phyloP scores from a whole-genome alignment of 2,888 invertebrate species.

The Erebia aethiops region DNA sequence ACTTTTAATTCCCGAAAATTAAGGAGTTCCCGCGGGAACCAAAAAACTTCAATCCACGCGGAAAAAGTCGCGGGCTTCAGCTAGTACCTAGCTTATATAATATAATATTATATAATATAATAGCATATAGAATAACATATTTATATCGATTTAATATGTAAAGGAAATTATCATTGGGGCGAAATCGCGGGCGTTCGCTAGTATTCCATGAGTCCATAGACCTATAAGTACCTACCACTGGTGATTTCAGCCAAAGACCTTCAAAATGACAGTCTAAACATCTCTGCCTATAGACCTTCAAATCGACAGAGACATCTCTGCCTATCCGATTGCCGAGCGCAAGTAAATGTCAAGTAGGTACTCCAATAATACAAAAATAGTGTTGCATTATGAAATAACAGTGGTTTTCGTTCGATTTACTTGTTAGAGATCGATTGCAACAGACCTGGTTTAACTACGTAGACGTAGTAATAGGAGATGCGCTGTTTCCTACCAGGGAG shows the following conservation, averaged over 20 bases:
- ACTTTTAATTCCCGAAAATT: too few relatives aligned
- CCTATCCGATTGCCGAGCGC: background rate
- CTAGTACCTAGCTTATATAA: too few relatives aligned
- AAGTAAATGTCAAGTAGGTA: conserved; percentile 14
- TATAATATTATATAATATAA: too few relatives aligned
- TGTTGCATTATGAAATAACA: conserved; percentile 8
- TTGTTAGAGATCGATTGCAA: conserved; percentile 7
- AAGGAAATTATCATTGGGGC: too few relatives aligned
- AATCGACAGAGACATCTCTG: background rate
- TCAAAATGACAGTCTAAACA: background rate
- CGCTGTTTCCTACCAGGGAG: too few relatives aligned
- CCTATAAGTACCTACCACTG: background rate
- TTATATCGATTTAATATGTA: too few relatives aligned
- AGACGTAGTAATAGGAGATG: too few relatives aligned
- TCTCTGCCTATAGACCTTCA: conserved; percentile 2
- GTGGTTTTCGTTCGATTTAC: conserved; percentile 6
- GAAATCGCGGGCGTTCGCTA: too few relatives aligned
- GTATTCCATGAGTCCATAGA: background rate
- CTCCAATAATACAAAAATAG: conserved; percentile 3
- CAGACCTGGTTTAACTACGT: background rate
- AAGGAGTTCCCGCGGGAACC: too few relatives aligned
- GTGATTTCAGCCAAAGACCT: background rate
- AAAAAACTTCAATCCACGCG: too few relatives aligned
- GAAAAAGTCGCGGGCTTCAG: too few relatives aligned
- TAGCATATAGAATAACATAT: too few relatives aligned